Evolutionary conservation across 2,888 invertebrate genomes (phyloP), one percentile per base, ranked within the genome.

Genomic region (Sphecodes monilicornis): DNA sequence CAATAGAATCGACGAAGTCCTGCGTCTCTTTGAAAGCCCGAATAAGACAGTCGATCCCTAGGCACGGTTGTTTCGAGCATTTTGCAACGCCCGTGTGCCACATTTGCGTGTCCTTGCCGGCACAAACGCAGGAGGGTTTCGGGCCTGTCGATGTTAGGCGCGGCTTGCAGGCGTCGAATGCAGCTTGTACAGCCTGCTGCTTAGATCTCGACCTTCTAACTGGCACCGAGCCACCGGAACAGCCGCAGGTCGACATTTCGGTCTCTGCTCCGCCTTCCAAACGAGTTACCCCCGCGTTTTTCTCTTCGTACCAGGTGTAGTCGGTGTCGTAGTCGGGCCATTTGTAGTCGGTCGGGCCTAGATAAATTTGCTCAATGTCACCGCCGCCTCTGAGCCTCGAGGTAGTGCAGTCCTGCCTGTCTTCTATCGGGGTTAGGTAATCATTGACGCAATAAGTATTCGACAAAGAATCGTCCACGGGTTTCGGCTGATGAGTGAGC

Each of bases 1-100:
- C 93, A 18, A 94, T 79, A 0, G 92, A 92, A 66, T 94, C 91
- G 0, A 94, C 93, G 71, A 94, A 94, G 1, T 93, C 91, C 78
- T 94, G 93, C 0, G 92, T 92, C 22, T 94, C 93, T 22, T 91
- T 85, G 74, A 93, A 92, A 8, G 92, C 91, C 60, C 91, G 89
- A 8, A 93, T 91, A 54, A 94, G 76, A 71, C 92, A 92, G 26
- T 93, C 93, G 2, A 92, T 86, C 18, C 92, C 92, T 4, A 88
- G 66, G 50, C 92, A 92, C 0, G 91, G 90, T 32, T 90, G 91
- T 43, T 90, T 92, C 26, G 83, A 86, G 60, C 91, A 92, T 50
- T 76, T 76, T 26, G 60, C 73, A 32, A 41, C 69, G 16, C 79
- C 83, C 29, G 74, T 82, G 32, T n/a, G 87, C 22, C 78, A 60